Base-by-base conservation (phyloP, 2,113 vertebrate genomes). In the Tupaia chinensis region DNA sequence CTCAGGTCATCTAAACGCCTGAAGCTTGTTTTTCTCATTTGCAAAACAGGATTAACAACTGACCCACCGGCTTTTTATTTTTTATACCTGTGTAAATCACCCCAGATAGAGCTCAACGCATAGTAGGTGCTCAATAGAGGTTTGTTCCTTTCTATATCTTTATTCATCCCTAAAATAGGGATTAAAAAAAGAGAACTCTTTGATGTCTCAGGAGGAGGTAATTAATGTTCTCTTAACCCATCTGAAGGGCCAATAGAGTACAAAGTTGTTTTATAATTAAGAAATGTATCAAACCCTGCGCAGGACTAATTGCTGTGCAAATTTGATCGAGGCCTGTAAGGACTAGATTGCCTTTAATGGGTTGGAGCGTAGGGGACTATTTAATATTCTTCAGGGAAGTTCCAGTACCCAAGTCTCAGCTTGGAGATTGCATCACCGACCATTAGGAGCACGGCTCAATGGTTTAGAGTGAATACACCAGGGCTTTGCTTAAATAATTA, bases 261-360 rank as follows among this genome's bases (percentile, higher is more conserved):
- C 96, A 97, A 97, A 97, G 96, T 97, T 97, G 97, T 96, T 97
- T 97, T 97, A 97, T 97, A 97, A 98, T 97, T 98, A 97, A 98
- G 96, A 97, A 98, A 97, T 97, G 96, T 97, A 97, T 97, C 97
- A 97, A 95, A 96, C 94, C 96, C 97, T 77, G 91, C 87, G 96
- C 77, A 97, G 96, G 91, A 96, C 96, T 98, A 97, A 97, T 97
- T 97, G 96, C 97, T 97, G 95, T 97, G 96, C 85, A 97, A 97
- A 97, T 97, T 97, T 93, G 96, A 97, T 97, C 86, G 97, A 97
- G 97, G 95, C 96, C 97, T 97, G 97, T 96, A 94, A 97, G 96
- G 89, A 97, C 95, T 96, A 89, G 96, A 95, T 96, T 95, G 95
- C 89, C 84, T 96, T 89, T 96, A 97, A 97, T 91, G 95, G 93